Conservation (phyloP, 2,888 invertebrate genomes). For the Trissonchulus latispiculum region DNA sequence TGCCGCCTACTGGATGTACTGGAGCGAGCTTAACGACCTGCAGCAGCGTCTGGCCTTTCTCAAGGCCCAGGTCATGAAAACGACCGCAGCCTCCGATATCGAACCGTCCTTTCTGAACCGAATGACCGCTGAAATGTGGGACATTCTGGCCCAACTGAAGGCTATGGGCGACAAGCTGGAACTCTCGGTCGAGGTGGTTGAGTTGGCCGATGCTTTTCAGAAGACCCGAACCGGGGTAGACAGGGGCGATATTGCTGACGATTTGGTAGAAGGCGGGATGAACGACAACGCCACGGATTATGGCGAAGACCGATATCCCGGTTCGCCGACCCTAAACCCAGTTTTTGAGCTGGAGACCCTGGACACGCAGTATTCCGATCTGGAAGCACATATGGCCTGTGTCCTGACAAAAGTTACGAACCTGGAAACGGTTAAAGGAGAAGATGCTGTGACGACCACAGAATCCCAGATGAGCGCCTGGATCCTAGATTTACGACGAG, state of each 20-base stretch:
- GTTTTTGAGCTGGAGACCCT: slow-evolving; percentile 12
- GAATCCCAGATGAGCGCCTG: not conserved
- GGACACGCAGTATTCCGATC: slow-evolving; percentile 12
- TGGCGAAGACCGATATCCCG: not conserved
- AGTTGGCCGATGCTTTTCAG: not conserved
- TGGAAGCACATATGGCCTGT: slow-evolving; percentile 21
- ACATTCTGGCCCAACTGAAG: slow-evolving; percentile 14
- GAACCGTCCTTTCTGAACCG: slow-evolving; percentile 1
- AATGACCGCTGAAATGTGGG: slow-evolving; percentile 18
- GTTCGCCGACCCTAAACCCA: slow-evolving; percentile 1
- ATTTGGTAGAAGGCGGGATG: not conserved
- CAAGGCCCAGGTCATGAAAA: not conserved
- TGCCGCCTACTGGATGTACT: slow-evolving; percentile 8
- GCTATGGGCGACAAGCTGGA: not conserved
- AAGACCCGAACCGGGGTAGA: not conserved
- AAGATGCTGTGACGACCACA: not conserved
- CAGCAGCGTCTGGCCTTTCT: slow-evolving; percentile 9
- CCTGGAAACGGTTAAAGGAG: not conserved
- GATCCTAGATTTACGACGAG: not conserved
- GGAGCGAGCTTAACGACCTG: slow-evolving; percentile 16
- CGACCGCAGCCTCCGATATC: not conserved
- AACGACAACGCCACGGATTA: not conserved
- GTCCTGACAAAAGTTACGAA: slow-evolving; percentile 17
- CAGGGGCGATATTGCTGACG: not conserved
- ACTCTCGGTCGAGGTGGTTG: not conserved